Evolutionary conservation across 2,797 vertebrate genomes (phyloP).

Genomic region (Gallirallus australis): DNA sequence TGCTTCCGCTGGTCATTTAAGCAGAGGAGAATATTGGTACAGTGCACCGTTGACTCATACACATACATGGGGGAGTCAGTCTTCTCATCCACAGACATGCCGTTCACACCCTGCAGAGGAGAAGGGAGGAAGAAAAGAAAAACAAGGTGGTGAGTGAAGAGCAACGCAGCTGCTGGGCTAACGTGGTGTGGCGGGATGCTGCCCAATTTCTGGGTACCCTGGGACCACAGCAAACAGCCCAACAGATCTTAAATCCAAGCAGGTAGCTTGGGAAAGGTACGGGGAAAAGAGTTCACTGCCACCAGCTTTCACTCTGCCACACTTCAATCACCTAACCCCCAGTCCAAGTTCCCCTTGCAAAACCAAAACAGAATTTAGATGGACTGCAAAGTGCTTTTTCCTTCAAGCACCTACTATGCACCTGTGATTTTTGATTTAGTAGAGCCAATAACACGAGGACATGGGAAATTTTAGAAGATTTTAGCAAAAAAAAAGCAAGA

Average conservation of each 20-base stretch:
- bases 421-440: background rate
- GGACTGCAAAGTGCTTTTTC: conserved; percentile 13
- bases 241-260: background rate
- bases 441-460: background rate
- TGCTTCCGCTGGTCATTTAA: conserved; percentile 99
- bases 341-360: background rate
- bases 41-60: conserved; percentile 99
- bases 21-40: conserved; percentile 99
- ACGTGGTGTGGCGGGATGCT: accelerated
- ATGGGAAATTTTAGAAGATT: conserved; percentile 16
- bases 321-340: background rate
- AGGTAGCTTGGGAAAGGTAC: background rate
- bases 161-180: background rate
- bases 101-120: conserved; percentile 95
- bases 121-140: conserved; percentile 64
- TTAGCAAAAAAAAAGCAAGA: background rate
- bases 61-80: conserved; percentile 99
- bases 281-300: background rate
- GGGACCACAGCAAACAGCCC: background rate
- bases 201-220: accelerated
- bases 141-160: conserved; percentile 39
- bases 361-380: background rate
- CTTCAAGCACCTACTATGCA: background rate
- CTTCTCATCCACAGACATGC: conserved; percentile 99
- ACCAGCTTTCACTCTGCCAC: background rate